Evolutionary conservation across 2,888 invertebrate genomes (phyloP).

Genomic region (Crematogaster levior): DNA sequence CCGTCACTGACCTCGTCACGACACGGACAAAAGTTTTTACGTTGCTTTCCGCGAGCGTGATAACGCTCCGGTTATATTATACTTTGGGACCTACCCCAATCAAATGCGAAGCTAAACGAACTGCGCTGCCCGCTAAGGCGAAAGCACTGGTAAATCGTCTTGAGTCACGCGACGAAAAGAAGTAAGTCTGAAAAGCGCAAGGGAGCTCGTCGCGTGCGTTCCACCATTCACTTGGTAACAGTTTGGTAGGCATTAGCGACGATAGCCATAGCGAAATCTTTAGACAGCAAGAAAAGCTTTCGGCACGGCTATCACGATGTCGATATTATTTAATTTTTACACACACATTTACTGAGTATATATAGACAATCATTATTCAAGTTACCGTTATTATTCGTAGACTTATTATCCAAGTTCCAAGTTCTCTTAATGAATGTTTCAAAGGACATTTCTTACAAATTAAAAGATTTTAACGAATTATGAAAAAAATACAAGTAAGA

Average conservation of each 20-base stretch:
- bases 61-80: conserved; percentile 66
- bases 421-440: not conserved
- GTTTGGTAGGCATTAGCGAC: conserved; percentile 52
- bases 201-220: conserved; percentile 60
- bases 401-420: not conserved
- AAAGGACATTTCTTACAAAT: not conserved
- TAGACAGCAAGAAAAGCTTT: conserved; percentile 19
- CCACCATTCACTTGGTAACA: conserved; percentile 63
- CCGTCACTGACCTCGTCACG: conserved; percentile 74
- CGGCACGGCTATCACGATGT: not conserved
- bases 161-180: conserved; percentile 75
- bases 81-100: conserved; percentile 80
- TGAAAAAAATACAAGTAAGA: not conserved
- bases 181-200: conserved; percentile 57
- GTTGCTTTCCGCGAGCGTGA: conserved; percentile 66
- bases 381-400: not conserved
- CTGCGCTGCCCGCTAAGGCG: conserved; percentile 66
- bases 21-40: conserved; percentile 52
- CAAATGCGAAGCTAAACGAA: conserved; percentile 73
- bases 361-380: no score
- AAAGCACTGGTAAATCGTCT: conserved; percentile 71
- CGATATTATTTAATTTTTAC: conserved; percentile 9
- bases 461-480: not conserved
- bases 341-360: not conserved
- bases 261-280: conserved; percentile 31